Evolutionary conservation across 2,888 invertebrate genomes (phyloP), one percentile per base, ranked within the genome.

Genomic region (Melanargia galathea): DNA sequence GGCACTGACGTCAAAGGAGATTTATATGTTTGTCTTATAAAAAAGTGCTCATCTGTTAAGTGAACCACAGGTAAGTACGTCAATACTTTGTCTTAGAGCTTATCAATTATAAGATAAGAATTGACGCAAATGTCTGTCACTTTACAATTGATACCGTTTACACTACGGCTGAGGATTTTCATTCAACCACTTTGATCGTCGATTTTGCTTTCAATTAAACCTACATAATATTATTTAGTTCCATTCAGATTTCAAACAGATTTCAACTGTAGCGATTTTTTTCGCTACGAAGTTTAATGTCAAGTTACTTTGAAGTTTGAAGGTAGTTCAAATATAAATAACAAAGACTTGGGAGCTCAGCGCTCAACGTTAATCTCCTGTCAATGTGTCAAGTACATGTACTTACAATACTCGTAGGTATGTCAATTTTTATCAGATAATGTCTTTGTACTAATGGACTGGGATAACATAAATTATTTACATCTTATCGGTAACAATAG

Each of bases 61-160:
- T 62, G 62, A 64, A 45, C 49, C 49, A 66, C 69, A 71, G 72
- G 69, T 71, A 65, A 69, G 68, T 71, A 63, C 70, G 69, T 71
- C 71, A 69, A 67, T 64, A 65, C 65, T 58, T 69, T 66, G 70
- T 73, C 70, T 72, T 70, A 67, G 62, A 64, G 60, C 67, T 75
- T 75, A 78, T 73, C 76, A 70, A 72, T 72, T 72, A 75, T 72
- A 70, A 71, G 78, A 79, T 77, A 80, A 73, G 71, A 60, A 76
- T 73, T 79, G 79, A 80, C 80, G 80, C 71, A 78, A 78, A 73
- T 71, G 71, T 71, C 67, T 71, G 62, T 71, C 49, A 57, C 24
- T 13, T 45, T 18, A 35, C 33, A 52, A 33, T 45, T 13, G 56
- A 30, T 45, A 57, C 7, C 13, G 7, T 40, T 22, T 40, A 55